Percentiles rank a stretch among this genome's conserved stretches.
These are phyloP conservation scores for Andrena dorsata DNA, from an alignment of 2,888 invertebrate species.

Conservation along the genomic window DNA sequence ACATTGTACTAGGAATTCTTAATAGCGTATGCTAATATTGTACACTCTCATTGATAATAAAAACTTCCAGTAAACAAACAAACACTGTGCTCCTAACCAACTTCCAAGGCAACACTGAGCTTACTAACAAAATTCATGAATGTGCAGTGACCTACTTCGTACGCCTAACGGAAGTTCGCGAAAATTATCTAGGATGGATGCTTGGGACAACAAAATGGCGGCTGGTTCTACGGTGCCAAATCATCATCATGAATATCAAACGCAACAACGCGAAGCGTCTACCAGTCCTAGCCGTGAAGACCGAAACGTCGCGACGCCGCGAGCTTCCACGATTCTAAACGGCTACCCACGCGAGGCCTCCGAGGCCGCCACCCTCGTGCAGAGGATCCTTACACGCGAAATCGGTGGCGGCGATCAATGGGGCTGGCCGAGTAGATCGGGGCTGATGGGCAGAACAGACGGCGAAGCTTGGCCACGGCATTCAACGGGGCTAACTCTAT, in stretches of 20 bases:
- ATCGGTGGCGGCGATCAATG: slow-evolving; percentile 71
- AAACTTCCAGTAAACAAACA: not conserved
- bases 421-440: slow-evolving; percentile 53
- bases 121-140: too few relatives aligned
- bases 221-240: not conserved
- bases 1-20: not conserved
- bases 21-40: not conserved
- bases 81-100: not conserved
- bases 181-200: too few relatives aligned
- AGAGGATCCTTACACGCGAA: slow-evolving; percentile 68
- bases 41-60: too few relatives aligned
- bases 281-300: not conserved
- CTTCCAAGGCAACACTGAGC: not conserved
- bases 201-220: too few relatives aligned
- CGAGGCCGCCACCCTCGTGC: not conserved
- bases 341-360: slow-evolving; percentile 42
- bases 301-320: slow-evolving; percentile 1
- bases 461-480: slow-evolving; percentile 72
- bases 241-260: not conserved
- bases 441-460: slow-evolving; percentile 56
- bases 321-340: slow-evolving; percentile 11
- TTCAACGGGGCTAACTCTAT: slow-evolving; percentile 77
- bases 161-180: too few relatives aligned
- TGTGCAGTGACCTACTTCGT: too few relatives aligned
- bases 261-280: not conserved